Percentiles rank a stretch among this genome's conserved stretches.
These are phyloP conservation scores for Synergus itoensis DNA, from an alignment of 2,888 invertebrate species.

Conservation along the genomic window DNA sequence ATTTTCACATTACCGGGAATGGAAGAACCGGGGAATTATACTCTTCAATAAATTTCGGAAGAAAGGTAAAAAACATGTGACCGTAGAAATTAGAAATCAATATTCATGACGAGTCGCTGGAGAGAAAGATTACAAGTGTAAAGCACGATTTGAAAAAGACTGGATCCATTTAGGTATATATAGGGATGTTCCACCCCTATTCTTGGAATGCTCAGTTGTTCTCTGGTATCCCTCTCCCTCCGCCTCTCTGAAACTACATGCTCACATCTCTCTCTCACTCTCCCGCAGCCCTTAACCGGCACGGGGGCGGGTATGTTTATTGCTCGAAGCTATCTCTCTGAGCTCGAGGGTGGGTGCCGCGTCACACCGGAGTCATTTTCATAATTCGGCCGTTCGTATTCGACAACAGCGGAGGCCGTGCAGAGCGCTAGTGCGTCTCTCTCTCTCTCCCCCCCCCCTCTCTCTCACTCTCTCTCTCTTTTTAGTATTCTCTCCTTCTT, in stretches of 20 bases:
- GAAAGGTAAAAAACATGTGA: not conserved
- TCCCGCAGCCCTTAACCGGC: conserved; percentile 62
- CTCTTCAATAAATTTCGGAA: not conserved
- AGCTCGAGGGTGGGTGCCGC: conserved; percentile 74
- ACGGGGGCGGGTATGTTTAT: conserved; percentile 74
- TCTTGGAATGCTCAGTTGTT: conserved; percentile 44
- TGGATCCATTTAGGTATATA: conserved; percentile 36
- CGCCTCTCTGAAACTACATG: conserved; percentile 49
- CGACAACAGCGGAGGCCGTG: conserved; percentile 79
- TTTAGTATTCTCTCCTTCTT: conserved; percentile 45
- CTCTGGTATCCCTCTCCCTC: conserved; percentile 50
- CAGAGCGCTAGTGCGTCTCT: conserved; percentile 48
- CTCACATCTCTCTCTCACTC: conserved; percentile 39
- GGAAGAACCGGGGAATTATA: not conserved
- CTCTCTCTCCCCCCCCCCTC: not conserved
- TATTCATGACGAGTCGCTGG: conserved; percentile 35
- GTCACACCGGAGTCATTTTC: conserved; percentile 80
- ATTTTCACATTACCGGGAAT: too few relatives aligned
- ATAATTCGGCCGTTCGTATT: conserved; percentile 83
- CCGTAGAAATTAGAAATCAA: conserved; percentile 37
- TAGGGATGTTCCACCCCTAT: conserved; percentile 32
- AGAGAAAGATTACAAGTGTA: conserved; percentile 36
- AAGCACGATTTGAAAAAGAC: conserved; percentile 25
- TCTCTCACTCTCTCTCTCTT: not conserved
- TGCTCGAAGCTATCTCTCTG: conserved; percentile 76